phyloP scores from a whole-genome alignment of 1,140 invertebrate genomes.

The Drosophila ogumai region DNA sequence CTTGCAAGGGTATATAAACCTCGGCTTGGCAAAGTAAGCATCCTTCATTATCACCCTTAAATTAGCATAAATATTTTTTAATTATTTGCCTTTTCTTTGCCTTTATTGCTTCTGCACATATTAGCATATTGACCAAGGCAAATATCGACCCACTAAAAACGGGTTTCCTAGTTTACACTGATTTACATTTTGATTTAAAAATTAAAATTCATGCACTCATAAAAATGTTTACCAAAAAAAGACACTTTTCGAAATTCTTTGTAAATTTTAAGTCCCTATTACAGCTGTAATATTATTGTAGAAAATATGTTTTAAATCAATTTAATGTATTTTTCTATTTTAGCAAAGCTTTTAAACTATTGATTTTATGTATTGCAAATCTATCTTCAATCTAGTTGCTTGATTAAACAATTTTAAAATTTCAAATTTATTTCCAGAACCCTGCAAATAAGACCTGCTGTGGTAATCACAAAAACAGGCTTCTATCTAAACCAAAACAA shows the following conservation, averaged over 20 bases:
- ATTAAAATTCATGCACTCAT: constrained; percentile 1
- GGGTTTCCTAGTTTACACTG: background rate
- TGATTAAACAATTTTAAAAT: no score
- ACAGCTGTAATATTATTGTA: background rate
- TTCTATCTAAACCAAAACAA: background rate
- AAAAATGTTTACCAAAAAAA: no score
- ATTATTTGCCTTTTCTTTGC: background rate
- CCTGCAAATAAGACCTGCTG: constrained; percentile 22
- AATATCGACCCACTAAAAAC: constrained; percentile 11
- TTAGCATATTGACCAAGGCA: background rate
- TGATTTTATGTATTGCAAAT: background rate
- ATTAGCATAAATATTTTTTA: background rate
- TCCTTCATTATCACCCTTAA: background rate
- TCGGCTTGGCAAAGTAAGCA: background rate
- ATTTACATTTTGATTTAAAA: background rate
- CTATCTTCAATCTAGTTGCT: no score
- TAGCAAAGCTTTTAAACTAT: background rate
- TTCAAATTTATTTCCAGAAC: no score
- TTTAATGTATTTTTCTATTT: no score
- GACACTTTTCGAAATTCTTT: no score
- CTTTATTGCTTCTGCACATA: background rate
- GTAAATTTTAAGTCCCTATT: background rate
- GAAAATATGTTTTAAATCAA: background rate
- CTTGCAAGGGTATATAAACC: background rate
- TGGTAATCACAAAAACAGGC: constrained; percentile 16